phyloP scores from a whole-genome alignment of 2,113 vertebrate species.

The Neoarius graeffei region DNA sequence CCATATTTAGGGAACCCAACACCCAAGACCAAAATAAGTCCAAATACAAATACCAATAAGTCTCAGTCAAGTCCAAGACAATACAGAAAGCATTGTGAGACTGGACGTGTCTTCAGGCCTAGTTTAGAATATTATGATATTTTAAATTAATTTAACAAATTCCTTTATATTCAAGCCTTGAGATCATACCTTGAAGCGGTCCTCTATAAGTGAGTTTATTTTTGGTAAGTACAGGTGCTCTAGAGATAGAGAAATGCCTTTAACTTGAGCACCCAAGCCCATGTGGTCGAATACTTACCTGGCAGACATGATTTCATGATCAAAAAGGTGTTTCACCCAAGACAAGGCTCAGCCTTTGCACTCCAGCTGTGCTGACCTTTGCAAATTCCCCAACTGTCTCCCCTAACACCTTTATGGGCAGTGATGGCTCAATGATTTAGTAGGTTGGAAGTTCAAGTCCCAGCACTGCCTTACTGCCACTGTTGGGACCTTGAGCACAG shows the following conservation, averaged over 20 bases:
- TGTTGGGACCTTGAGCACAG: background rate
- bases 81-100: background rate
- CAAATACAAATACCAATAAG: background rate
- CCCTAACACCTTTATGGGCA: background rate
- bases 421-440: background rate
- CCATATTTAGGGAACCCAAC: background rate
- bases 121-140: background rate
- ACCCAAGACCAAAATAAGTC: background rate
- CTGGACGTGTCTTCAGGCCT: background rate
- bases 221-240: background rate
- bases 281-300: background rate
- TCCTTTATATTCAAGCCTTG: background rate
- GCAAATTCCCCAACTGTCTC: background rate
- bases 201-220: background rate
- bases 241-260: background rate
- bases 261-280: background rate
- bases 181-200: background rate
- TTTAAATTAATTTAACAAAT: background rate
- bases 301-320: background rate
- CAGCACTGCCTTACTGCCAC: background rate
- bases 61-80: background rate
- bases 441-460: background rate
- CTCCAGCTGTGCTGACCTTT: background rate
- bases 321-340: background rate
- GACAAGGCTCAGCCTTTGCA: background rate